Evolutionary conservation across 2,888 invertebrate genomes (phyloP).

Genomic region (Rosalia funebris): DNA sequence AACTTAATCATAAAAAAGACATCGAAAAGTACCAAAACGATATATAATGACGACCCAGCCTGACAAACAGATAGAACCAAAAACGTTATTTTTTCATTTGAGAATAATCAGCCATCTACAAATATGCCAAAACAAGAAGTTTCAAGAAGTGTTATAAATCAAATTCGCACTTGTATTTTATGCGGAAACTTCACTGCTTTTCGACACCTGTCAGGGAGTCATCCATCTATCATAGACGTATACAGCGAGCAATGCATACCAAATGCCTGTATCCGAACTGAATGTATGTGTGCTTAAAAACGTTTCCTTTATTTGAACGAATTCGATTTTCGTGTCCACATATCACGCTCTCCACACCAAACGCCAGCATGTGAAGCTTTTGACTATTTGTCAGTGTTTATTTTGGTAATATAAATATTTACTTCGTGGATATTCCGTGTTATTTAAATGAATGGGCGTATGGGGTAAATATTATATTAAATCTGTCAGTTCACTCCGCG

Average conservation of each 20-base stretch:
- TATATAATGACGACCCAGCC: no score
- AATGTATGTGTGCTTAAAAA: slow-evolving; percentile 31
- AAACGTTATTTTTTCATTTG: slow-evolving; percentile 26
- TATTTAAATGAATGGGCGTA: neutral
- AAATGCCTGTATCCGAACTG: slow-evolving; percentile 43
- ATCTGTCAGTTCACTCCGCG: no score
- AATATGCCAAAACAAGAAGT: slow-evolving; percentile 45
- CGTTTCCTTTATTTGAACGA: slow-evolving; percentile 38
- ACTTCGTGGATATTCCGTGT: neutral
- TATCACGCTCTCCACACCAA: slow-evolving; percentile 14
- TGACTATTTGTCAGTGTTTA: slow-evolving; percentile 21
- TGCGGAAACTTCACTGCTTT: slow-evolving; percentile 54
- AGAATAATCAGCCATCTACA: slow-evolving; percentile 33
- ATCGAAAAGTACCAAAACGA: no score
- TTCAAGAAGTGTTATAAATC: slow-evolving; percentile 46
- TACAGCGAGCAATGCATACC: slow-evolving; percentile 52
- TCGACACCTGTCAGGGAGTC: slow-evolving; percentile 53
- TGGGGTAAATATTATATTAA: no score
- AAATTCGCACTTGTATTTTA: slow-evolving; percentile 52
- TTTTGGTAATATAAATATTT: slow-evolving; percentile 15
- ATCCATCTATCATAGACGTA: slow-evolving; percentile 51
- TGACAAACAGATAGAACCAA: no score
- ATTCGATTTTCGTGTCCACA: slow-evolving; percentile 23
- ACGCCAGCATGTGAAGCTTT: slow-evolving; percentile 8
- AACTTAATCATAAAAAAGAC: no score